phyloP scores from a whole-genome alignment of 2,797 vertebrate genomes.

The Podarcis lilfordi region DNA sequence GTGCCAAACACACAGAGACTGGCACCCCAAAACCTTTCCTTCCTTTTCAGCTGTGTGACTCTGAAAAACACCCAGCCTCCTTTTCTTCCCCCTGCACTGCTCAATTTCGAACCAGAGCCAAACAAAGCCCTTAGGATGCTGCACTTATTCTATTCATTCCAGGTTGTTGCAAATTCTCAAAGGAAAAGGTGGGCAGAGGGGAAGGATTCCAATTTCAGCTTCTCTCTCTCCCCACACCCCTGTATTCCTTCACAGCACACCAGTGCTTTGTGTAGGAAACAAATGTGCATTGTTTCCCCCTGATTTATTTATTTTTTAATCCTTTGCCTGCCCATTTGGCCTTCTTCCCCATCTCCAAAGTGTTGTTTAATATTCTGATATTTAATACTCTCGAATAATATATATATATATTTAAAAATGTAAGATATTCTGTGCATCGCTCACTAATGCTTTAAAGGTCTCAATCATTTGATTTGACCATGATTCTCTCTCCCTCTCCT shows the following conservation, averaged over 20 bases:
- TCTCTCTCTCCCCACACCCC: not conserved
- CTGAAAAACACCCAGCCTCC: not conserved
- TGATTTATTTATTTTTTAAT: not conserved
- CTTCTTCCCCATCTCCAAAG: slow-evolving; percentile 54
- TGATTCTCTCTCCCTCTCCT: not conserved
- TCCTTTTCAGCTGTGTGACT: not conserved
- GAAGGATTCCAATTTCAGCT: slow-evolving; percentile 18
- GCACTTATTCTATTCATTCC: not conserved
- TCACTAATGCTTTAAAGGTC: slow-evolving; percentile 61
- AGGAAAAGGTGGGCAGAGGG: slow-evolving; percentile 4
- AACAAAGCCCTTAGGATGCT: not conserved
- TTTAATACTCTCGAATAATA: slow-evolving; percentile 10
- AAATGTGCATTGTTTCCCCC: slow-evolving; percentile 8
- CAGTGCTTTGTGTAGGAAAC: slow-evolving; percentile 17
- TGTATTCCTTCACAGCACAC: not conserved
- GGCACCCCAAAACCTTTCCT: not conserved
- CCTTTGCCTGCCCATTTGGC: not conserved
- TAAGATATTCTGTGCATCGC: not conserved
- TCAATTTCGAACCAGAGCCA: not conserved
- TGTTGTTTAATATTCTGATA: slow-evolving; percentile 58
- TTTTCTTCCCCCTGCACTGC: not conserved
- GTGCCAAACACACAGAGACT: not conserved
- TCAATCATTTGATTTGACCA: slow-evolving; percentile 63
- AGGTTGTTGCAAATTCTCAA: slow-evolving; percentile 1
- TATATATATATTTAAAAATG: slow-evolving; percentile 25